phyloP scores from a whole-genome alignment of 2,797 vertebrate genomes.

The Urosaurus nigricauda region DNA sequence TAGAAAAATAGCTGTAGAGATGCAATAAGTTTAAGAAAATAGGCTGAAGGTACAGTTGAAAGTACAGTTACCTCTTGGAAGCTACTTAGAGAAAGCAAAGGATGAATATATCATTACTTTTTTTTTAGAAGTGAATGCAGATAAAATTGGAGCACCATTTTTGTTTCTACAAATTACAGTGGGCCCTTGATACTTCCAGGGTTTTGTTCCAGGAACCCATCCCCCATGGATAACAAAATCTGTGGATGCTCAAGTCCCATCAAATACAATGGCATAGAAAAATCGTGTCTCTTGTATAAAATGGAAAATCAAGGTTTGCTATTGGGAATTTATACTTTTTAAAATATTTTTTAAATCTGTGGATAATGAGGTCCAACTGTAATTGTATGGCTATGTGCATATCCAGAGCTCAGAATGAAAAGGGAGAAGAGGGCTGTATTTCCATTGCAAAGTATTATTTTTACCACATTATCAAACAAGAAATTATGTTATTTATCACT shows the following conservation, averaged over 20 bases:
- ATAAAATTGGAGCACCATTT: neutral
- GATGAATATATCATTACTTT: neutral
- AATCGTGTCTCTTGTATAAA: too few relatives aligned
- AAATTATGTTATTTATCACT: neutral
- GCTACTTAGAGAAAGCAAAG: conserved; percentile 23
- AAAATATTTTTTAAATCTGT: too few relatives aligned
- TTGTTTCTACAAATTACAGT: neutral
- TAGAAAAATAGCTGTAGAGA: conserved; percentile 9
- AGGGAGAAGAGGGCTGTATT: neutral
- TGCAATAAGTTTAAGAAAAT: neutral
- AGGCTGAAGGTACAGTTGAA: neutral
- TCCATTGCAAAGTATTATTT: neutral
- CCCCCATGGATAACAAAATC: too few relatives aligned
- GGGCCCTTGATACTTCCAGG: too few relatives aligned
- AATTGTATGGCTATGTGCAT: conserved; percentile 2
- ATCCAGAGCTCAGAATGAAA: neutral
- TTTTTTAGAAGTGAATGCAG: neutral
- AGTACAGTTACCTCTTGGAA: neutral
- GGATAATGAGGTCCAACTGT: too few relatives aligned
- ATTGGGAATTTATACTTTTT: too few relatives aligned
- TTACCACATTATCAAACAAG: neutral
- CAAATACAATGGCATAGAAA: too few relatives aligned
- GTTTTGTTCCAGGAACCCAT: too few relatives aligned
- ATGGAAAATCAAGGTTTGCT: too few relatives aligned
- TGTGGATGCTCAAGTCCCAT: too few relatives aligned